phyloP scores from a whole-genome alignment of 2,113 vertebrate genomes.

The Nerophis ophidion region DNA sequence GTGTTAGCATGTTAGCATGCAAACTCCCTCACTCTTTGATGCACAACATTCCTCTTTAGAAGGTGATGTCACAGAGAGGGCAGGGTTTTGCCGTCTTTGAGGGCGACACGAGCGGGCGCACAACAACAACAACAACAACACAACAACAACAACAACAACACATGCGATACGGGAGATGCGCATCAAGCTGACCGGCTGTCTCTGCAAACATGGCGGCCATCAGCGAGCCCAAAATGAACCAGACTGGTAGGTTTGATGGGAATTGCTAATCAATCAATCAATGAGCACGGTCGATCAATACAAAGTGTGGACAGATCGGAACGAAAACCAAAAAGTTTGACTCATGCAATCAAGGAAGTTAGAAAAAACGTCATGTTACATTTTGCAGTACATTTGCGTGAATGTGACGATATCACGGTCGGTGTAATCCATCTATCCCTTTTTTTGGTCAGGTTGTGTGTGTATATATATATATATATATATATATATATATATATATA shows the following conservation, averaged over 20 bases:
- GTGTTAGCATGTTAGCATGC: background rate
- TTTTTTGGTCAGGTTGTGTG: no score
- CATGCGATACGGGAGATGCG: background rate
- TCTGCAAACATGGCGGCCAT: background rate
- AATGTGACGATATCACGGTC: no score
- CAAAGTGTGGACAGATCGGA: no score
- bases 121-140: background rate
- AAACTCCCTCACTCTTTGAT: constrained; percentile 1
- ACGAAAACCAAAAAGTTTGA: no score
- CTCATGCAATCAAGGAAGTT: no score
- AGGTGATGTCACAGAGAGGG: constrained; percentile 6
- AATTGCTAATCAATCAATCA: background rate
- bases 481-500: no score
- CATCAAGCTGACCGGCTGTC: background rate
- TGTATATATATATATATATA: no score
- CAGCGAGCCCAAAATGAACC: constrained; percentile 2
- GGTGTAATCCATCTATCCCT: no score
- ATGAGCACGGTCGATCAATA: background rate
- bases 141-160: background rate
- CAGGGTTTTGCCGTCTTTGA: background rate
- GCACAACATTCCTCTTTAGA: background rate
- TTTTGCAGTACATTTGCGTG: no score
- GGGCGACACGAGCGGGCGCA: background rate
- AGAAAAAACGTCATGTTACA: no score
- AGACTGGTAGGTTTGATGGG: background rate